A percentile compares a stretch with the other conserved stretches of the same genome.
phyloP scores from a whole-genome alignment of 2,888 invertebrate genomes.

The Atrina japonica region DNA sequence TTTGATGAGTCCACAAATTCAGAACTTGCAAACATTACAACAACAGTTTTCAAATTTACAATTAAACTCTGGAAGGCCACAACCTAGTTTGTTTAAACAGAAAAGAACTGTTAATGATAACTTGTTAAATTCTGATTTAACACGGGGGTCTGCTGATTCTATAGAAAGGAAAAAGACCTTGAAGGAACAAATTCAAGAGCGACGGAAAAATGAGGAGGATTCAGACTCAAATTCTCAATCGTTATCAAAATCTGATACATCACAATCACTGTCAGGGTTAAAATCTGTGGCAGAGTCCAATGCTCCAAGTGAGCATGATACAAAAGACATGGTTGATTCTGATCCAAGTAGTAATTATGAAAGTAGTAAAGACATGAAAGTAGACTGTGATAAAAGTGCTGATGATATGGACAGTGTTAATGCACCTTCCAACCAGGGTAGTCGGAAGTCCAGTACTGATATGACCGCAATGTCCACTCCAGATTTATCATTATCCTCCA shows the following conservation, averaged over 20 bases:
- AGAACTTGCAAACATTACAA: background rate
- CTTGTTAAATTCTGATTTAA: background rate
- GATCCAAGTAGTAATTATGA: background rate
- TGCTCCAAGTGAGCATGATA: background rate
- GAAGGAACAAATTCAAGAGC: background rate
- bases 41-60: conserved; percentile 20
- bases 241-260: too few relatives aligned
- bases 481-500: background rate
- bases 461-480: conserved; percentile 41
- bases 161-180: background rate
- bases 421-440: conserved; percentile 32
- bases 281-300: too few relatives aligned
- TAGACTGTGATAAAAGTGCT: conserved; percentile 24
- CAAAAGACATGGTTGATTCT: background rate
- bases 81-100: conserved; percentile 12
- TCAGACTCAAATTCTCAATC: conserved; percentile 1
- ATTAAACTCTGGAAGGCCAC: conserved; percentile 5
- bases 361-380: conserved; percentile 14
- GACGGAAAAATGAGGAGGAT: background rate
- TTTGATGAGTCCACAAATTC: conserved; percentile 22
- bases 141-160: background rate
- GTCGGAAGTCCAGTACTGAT: conserved; percentile 57
- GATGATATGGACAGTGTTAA: conserved; percentile 16
- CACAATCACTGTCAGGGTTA: too few relatives aligned
- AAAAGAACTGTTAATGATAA: conserved; percentile 3